Conservation (phyloP, 2,113 vertebrate species). For the Phaethornis superciliosus region DNA sequence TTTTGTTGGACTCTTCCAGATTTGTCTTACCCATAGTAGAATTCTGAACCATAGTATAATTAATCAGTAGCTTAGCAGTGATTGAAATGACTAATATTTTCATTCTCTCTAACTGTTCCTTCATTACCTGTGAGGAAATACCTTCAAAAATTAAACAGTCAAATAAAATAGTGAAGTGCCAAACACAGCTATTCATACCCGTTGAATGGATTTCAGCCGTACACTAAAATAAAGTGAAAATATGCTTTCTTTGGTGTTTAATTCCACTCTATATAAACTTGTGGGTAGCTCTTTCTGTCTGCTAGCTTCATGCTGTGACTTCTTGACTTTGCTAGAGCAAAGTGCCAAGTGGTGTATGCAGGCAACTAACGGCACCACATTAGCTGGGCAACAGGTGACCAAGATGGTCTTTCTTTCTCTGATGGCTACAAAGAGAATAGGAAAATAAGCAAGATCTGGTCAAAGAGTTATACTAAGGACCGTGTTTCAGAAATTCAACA, state of each 20-base stretch:
- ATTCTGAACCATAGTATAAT: background rate
- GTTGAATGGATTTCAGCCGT: background rate
- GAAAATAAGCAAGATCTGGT: background rate
- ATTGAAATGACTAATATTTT: background rate
- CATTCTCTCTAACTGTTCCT: background rate
- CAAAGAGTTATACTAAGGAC: background rate
- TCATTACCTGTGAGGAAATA: background rate
- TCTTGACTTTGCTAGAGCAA: background rate
- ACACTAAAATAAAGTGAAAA: background rate
- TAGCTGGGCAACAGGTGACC: background rate
- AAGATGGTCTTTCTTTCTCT: background rate
- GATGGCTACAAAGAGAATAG: background rate
- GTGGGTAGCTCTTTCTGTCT: background rate
- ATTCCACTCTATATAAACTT: background rate
- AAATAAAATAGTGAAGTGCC: background rate
- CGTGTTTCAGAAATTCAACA: background rate
- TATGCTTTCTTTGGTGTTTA: background rate
- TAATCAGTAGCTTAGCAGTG: background rate
- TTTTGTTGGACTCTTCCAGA: background rate
- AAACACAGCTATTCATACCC: background rate
- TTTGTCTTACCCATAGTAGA: background rate
- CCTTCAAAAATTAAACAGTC: background rate
- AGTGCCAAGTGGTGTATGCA: background rate
- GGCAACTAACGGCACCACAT: background rate
- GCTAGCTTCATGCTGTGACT: background rate